phyloP scores from a whole-genome alignment of 2,888 invertebrate genomes.

The Crematogaster levior region DNA sequence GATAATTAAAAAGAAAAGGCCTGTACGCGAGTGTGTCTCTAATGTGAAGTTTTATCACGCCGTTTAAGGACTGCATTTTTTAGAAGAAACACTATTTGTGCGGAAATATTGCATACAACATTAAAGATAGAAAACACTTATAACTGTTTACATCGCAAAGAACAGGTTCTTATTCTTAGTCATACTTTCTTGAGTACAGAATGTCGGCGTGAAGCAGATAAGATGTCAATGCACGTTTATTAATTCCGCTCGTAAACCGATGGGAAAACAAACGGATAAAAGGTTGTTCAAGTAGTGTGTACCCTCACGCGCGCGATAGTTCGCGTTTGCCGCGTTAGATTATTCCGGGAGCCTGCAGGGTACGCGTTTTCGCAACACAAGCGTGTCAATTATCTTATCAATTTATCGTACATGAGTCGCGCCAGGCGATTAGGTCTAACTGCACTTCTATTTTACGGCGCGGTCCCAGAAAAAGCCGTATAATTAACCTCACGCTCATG shows the following conservation, averaged over 20 bases:
- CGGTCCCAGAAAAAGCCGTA: not conserved
- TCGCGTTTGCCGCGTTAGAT: slow-evolving; percentile 37
- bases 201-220: slow-evolving; percentile 33
- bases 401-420: slow-evolving; percentile 63
- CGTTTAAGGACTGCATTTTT: slow-evolving; percentile 17
- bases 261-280: slow-evolving; percentile 41
- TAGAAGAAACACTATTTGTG: slow-evolving; percentile 13
- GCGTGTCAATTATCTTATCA: slow-evolving; percentile 72
- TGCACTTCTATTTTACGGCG: not conserved
- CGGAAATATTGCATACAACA: slow-evolving; percentile 34
- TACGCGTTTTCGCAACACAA: slow-evolving; percentile 66
- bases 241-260: slow-evolving; percentile 47
- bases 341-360: slow-evolving; percentile 30
- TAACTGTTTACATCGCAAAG: slow-evolving; percentile 29
- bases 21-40: not conserved
- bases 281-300: slow-evolving; percentile 9
- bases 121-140: slow-evolving; percentile 46
- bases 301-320: slow-evolving; percentile 26
- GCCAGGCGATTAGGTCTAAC: not conserved
- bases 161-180: slow-evolving; percentile 15
- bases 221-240: slow-evolving; percentile 48
- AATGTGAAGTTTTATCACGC: slow-evolving; percentile 24
- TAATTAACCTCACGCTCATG: slow-evolving; percentile 15
- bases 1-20: not conserved
- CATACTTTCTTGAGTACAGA: slow-evolving; percentile 32